Conservation (phyloP, 1,140 invertebrate species). For the Drosophila sproati region DNA sequence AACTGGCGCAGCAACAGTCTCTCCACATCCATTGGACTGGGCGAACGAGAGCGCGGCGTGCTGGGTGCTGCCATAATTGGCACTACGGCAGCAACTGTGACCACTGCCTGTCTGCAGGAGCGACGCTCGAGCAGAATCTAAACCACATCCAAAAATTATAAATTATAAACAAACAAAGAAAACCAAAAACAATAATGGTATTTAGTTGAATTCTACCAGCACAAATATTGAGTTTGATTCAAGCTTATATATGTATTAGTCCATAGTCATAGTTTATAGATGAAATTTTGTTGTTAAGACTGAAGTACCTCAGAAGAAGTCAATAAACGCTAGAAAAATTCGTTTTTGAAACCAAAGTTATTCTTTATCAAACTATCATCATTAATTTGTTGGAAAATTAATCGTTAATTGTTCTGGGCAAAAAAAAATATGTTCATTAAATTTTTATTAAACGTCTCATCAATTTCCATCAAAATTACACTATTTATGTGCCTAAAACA, state of each 20-base stretch:
- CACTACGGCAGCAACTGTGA: constrained; percentile 69
- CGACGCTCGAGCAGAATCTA: constrained; percentile 61
- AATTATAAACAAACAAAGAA: not conserved
- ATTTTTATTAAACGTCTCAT: constrained; percentile 75
- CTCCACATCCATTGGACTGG: constrained; percentile 57
- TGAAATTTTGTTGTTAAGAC: constrained; percentile 80
- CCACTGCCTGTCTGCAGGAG: constrained; percentile 67
- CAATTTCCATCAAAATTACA: constrained; percentile 65
- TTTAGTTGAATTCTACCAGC: constrained; percentile 71
- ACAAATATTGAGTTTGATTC: constrained; percentile 18
- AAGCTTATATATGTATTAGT: constrained; percentile 22
- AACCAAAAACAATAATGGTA: constrained; percentile 39
- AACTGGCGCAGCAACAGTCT: constrained; percentile 71
- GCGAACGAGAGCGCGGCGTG: constrained; percentile 54
- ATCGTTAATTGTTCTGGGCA: constrained; percentile 21
- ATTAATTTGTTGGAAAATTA: not conserved
- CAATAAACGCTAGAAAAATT: constrained; percentile 75
- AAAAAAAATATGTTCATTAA: constrained; percentile 52
- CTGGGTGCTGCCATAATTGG: constrained; percentile 73
- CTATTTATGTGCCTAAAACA: constrained; percentile 78
- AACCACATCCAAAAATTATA: constrained; percentile 17
- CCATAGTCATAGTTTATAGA: constrained; percentile 74
- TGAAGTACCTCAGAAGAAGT: constrained; percentile 83
- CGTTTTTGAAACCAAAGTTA: constrained; percentile 66
- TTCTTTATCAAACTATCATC: no score